Conservation (phyloP, 2,113 vertebrate genomes). For the Pollimyrus isidori region DNA sequence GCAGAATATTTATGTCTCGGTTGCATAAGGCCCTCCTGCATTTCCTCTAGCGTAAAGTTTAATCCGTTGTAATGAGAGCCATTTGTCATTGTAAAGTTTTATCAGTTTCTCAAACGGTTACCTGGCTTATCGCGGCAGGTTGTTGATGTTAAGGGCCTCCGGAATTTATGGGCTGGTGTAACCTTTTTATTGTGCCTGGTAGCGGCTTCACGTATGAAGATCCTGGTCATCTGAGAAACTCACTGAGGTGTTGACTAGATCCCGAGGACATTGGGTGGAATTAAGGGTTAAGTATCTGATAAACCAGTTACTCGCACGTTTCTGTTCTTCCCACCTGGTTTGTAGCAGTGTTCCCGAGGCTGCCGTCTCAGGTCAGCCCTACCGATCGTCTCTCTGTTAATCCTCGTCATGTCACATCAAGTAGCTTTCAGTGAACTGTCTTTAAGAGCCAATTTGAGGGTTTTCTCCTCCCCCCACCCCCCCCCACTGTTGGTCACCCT, state of each 20-base stretch:
- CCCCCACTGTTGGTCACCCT: neutral
- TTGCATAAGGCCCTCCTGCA: neutral
- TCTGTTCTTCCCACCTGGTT: neutral
- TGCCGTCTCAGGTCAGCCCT: neutral
- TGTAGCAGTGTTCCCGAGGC: neutral
- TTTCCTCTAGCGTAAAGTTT: neutral
- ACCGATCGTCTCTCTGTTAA: neutral
- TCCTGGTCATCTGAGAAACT: neutral
- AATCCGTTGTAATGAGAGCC: neutral
- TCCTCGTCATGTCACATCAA: neutral
- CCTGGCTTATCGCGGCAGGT: neutral
- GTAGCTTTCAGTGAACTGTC: neutral
- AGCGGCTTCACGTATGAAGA: neutral
- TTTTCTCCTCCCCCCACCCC: neutral
- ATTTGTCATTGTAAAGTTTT: slow-evolving; percentile 1
- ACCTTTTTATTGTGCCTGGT: neutral
- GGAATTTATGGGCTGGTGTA: neutral
- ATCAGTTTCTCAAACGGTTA: neutral
- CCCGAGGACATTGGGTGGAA: neutral
- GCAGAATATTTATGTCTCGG: neutral
- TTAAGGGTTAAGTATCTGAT: neutral
- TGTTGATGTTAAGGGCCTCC: neutral
- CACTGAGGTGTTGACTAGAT: neutral
- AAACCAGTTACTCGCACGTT: neutral
- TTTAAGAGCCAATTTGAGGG: neutral